These are phyloP conservation scores for Hemibagrus wyckioides DNA, from an alignment of 2,113 vertebrate species.

Conservation along the genomic window DNA sequence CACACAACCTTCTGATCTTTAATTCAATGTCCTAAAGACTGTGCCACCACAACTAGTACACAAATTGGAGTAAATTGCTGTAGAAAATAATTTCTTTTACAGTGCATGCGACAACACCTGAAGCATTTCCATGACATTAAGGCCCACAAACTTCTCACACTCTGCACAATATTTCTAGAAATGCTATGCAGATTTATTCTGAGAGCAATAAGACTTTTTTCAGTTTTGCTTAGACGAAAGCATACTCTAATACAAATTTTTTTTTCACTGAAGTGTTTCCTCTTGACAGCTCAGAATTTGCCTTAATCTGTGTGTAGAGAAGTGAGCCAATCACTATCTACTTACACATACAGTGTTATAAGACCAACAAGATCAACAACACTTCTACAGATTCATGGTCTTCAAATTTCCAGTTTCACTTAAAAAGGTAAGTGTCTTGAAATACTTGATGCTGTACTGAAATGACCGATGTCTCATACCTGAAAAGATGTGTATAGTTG, in stretches of 20 bases:
- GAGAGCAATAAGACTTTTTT: not conserved
- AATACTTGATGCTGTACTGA: not conserved
- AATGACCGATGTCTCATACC: constrained; percentile 4
- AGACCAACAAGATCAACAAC: not conserved
- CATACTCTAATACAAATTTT: not conserved
- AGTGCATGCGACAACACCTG: constrained; percentile 1
- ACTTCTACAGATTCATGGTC: not conserved
- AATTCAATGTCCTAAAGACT: too few species aligned
- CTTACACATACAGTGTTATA: not conserved
- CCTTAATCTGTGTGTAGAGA: not conserved
- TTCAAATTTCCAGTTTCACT: not conserved
- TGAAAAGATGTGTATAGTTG: constrained; percentile 20
- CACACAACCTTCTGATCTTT: too few species aligned
- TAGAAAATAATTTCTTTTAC: constrained; percentile 1
- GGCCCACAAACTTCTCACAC: not conserved
- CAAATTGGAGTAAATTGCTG: not conserved
- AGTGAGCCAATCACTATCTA: not conserved
- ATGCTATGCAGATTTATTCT: not conserved
- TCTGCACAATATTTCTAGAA: not conserved
- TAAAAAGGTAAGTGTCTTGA: not conserved
- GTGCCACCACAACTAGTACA: not conserved
- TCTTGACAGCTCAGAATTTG: not conserved
- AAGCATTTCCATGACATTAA: not conserved
- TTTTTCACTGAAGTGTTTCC: not conserved
- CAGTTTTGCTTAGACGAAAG: not conserved